Base-by-base conservation (phyloP, 2,113 vertebrate species). In the Nannobrachium achirus region DNA sequence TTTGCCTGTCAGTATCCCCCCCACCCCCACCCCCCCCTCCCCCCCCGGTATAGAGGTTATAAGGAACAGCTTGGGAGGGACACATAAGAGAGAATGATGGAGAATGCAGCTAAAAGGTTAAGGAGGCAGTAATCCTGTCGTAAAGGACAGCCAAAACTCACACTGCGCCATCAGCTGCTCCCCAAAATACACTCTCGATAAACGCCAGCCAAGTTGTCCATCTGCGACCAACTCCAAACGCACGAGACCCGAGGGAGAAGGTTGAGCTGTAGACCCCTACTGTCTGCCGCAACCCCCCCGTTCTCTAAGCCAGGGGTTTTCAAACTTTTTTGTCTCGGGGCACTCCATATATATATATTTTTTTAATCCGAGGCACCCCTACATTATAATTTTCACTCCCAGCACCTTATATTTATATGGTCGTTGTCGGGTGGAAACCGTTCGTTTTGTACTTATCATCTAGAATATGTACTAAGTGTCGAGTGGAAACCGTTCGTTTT, bases 91-190 rank as follows among this genome's bases (percentile, higher is more conserved):
- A 80, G 82, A 85, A 86, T 85, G 83, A 88, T 88, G 85, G 89
- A 90, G 84, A 91, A 89, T 78, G 81, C 69, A 80, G 82, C 80
- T 86, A 78, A 91, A 88, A 91, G 88, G 88, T 90, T 89, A 89
- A 90, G 86, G 88, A 85, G 82, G 82, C 83, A 76, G 74, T 87
- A 89, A 89, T 91, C 84, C 82, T 63, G 63, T 56, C 57, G 75
- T 73, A 88, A 87, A 91, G 88, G 88, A 91, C 86, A 82, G 82
- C 84, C 89, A 89, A 87, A 88, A 86, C 69, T 84, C 83, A 85
- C 78, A 89, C 88, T 85, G 88, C 10, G 87, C 77, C 73, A n/a
- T 86, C 88, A 89, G 88, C 85, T 84, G 86, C 66, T 84, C 76
- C 63, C 56, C 69, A 81, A 86, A 81, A 58, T 8, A 57, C 25